Evolutionary conservation across 2,797 vertebrate species (phyloP), one percentile per base, ranked within the genome.

Genomic region (Basileuterus tristriatus): DNA sequence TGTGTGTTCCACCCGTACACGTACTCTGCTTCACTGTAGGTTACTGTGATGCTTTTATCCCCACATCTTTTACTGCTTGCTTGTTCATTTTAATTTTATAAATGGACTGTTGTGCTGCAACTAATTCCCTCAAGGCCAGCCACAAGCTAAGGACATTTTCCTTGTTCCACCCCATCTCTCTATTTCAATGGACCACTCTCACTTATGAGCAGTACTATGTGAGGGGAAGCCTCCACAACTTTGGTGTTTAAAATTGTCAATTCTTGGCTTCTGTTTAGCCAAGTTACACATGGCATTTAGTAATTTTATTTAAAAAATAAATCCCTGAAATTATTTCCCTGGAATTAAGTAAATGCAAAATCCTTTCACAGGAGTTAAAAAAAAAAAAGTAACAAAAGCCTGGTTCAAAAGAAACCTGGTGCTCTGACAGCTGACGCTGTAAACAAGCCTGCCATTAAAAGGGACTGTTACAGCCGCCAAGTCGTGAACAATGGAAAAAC

Each of bases 41-140:
- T 74, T 86, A 91, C 90, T 83, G 83, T 62, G 79, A 83, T 27
- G 78, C 83, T 90, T 93, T 89, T 60, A 89, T 58, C 30, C 93
- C 56, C 30, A 26, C 72, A 75, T 76, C 65, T 90, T 83, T 53
- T 65, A 74, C 43, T 74, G 39, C 52, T 60, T 82, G 37, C 34
- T 93, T 90, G 74, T 80, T 93, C 81, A 53, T 92, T 95, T 86
- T 68, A 8, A 60, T 93, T 92, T 93, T 87, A 92, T 84, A 91
- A 96, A 89, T 70, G 89, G 84, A 80, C 89, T 29, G 26, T n/a
- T 93, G 89, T 83, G 49, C 64, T 81, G 46, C 72, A 80, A 55
- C 18, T 27, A 85, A 67, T 36, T 89, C 60, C 41, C 56, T 69
- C 37, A 36, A 87, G 77, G 75, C 56, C 65, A 87, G 52, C 18